Evolutionary conservation across 2,888 invertebrate species (phyloP).

Genomic region (Rhodophaea formosa): DNA sequence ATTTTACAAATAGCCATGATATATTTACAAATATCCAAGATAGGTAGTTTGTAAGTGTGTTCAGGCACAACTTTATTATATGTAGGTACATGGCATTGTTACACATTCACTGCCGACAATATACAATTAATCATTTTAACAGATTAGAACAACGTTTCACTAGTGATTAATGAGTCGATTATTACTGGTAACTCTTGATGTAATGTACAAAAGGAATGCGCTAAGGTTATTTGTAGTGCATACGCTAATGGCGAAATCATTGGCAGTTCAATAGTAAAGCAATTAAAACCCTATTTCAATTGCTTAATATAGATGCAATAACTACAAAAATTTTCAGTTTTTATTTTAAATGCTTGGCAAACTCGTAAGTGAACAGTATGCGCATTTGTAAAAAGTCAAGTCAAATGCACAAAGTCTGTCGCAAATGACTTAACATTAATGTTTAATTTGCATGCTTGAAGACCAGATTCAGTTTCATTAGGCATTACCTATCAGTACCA

Average conservation of each 20-base stretch:
- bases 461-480: too few relatives aligned
- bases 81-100: constrained; percentile 35
- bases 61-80: neutral
- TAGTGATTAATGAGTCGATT: constrained; percentile 57
- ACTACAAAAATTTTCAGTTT: neutral
- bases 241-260: constrained; percentile 28
- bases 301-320: neutral
- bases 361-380: too few relatives aligned
- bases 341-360: too few relatives aligned
- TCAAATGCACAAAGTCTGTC: too few relatives aligned
- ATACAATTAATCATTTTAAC: constrained; percentile 57
- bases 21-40: neutral
- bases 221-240: constrained; percentile 36
- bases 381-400: too few relatives aligned
- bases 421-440: too few relatives aligned
- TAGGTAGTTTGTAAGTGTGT: neutral
- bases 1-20: too few relatives aligned
- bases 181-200: constrained; percentile 46
- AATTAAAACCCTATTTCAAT: neutral
- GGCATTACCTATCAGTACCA: too few relatives aligned
- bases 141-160: constrained; percentile 52
- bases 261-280: constrained; percentile 1
- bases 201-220: constrained; percentile 39
- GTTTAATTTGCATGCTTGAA: too few relatives aligned
- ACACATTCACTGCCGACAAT: constrained; percentile 41